Percentiles rank a stretch among this genome's conserved stretches.
phyloP scores from a whole-genome alignment of 2,113 vertebrate species.

The Callionymus lyra region DNA sequence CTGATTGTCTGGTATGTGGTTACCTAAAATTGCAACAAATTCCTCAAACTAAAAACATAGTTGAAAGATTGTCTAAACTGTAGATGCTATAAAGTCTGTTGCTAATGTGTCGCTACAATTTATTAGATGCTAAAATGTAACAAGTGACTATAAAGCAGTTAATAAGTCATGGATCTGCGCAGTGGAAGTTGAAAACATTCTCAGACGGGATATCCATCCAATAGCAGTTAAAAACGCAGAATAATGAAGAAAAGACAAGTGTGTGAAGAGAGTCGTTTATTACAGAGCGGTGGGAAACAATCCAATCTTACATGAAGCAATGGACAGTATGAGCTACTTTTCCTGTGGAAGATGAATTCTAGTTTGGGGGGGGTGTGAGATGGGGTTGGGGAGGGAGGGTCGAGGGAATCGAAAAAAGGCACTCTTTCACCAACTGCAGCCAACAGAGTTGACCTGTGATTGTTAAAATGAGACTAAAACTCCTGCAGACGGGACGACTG shows the following conservation, averaged over 20 bases:
- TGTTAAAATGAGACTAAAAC: constrained; percentile 23
- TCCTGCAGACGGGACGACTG: constrained; percentile 52
- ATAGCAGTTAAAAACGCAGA: no score
- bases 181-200: no score
- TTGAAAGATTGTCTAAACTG: no score
- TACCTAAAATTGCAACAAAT: no score
- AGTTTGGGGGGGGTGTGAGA: constrained; percentile 17
- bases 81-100: no score
- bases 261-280: constrained; percentile 48
- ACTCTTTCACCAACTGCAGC: constrained; percentile 72
- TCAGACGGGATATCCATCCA: no score
- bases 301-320: constrained; percentile 41
- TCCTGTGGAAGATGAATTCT: constrained; percentile 36
- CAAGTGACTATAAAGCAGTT: no score
- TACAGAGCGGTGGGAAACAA: constrained; percentile 50
- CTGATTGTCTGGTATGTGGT: no score
- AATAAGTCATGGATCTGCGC: no score
- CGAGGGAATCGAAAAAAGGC: constrained; percentile 74
- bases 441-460: constrained; percentile 43
- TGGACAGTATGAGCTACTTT: constrained; percentile 45
- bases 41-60: no score
- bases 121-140: no score
- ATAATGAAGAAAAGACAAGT: not conserved
- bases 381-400: constrained; percentile 16
- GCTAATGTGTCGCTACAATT: no score